These are phyloP conservation scores for Nibea albiflora DNA, from an alignment of 2,113 vertebrate genomes.

Conservation along the genomic window DNA sequence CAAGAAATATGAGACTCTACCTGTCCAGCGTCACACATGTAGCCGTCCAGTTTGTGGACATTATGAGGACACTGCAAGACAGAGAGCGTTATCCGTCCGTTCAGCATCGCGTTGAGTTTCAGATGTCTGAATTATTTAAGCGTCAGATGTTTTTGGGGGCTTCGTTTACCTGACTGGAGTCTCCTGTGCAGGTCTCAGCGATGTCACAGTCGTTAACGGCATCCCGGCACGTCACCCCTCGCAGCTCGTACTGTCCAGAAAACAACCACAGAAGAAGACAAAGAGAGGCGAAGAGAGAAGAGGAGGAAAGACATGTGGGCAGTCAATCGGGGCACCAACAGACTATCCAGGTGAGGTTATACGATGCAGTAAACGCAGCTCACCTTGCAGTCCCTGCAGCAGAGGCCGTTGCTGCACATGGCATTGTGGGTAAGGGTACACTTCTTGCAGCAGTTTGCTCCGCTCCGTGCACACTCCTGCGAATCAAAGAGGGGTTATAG, in stretches of 20 bases:
- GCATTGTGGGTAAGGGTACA: slow-evolving; percentile 97
- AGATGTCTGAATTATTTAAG: not conserved
- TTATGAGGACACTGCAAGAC: slow-evolving; percentile 92
- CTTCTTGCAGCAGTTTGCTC: slow-evolving; percentile 97
- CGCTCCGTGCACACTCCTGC: slow-evolving; percentile 91
- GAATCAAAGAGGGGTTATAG: slow-evolving; percentile 1
- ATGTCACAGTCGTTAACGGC: slow-evolving; percentile 95
- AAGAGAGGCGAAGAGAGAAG: not conserved
- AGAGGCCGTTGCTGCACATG: slow-evolving; percentile 97
- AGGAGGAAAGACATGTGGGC: not conserved
- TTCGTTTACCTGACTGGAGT: slow-evolving; percentile 92
- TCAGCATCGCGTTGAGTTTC: not conserved
- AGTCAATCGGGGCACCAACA: not conserved
- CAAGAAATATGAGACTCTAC: slow-evolving; percentile 72
- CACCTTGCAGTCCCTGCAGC: slow-evolving; percentile 95
- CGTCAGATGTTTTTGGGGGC: not conserved
- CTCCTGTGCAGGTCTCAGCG: slow-evolving; percentile 92
- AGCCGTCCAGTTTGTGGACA: slow-evolving; percentile 96
- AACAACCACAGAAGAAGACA: not conserved
- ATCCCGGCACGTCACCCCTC: slow-evolving; percentile 90
- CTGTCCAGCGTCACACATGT: slow-evolving; percentile 93
- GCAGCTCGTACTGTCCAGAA: slow-evolving; percentile 89
- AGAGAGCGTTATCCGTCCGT: not conserved
- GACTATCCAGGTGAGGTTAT: not conserved
- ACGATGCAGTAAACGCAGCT: slow-evolving; percentile 10